Evolutionary conservation across 2,113 vertebrate genomes (phyloP).

Genomic region (Aegithalos caudatus): DNA sequence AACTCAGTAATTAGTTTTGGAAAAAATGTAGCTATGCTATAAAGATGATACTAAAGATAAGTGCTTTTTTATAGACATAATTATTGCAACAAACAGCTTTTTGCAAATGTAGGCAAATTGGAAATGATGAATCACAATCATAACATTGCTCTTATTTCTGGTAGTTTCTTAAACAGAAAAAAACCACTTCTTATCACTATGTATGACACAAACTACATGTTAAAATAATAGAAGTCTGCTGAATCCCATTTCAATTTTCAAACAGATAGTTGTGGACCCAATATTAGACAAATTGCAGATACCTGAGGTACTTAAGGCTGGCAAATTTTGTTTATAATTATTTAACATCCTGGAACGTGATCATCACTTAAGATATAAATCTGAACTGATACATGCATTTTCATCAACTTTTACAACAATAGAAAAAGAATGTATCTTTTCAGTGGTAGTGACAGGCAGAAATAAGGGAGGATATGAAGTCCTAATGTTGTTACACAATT

Average conservation of each 20-base stretch:
- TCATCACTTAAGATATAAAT: not conserved
- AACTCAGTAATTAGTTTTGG: not conserved
- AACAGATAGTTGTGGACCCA: not conserved
- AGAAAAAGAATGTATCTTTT: not conserved
- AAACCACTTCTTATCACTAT: not conserved
- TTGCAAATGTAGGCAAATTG: not conserved
- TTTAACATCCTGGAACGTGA: not conserved
- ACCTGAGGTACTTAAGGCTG: not conserved
- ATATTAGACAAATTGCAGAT: not conserved
- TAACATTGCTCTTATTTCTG: not conserved
- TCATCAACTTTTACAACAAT: not conserved
- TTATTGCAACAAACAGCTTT: not conserved
- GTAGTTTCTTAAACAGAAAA: not conserved
- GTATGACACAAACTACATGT: not conserved
- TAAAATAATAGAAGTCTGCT: not conserved
- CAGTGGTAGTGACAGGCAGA: not conserved
- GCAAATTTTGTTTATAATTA: not conserved
- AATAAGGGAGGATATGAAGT: not conserved
- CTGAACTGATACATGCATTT: not conserved
- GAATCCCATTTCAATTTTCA: not conserved
- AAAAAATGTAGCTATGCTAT: not conserved
- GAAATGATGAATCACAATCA: not conserved
- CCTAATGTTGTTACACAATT: not conserved
- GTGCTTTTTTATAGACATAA: not conserved
- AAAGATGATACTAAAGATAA: not conserved